Evolutionary conservation across 2,113 vertebrate genomes (phyloP).

Genomic region (Mungos mungo): DNA sequence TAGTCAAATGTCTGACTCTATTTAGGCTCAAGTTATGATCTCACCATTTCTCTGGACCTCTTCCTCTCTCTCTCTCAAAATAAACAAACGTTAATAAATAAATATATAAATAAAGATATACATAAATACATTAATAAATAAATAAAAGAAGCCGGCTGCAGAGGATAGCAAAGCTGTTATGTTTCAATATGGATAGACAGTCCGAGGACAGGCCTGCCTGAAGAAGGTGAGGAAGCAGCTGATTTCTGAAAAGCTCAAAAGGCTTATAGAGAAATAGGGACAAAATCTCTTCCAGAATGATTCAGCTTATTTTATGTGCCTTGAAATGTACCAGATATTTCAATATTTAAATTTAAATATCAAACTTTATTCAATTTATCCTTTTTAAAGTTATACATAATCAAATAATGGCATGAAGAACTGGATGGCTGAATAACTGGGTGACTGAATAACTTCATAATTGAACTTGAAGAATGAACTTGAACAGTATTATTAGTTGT

Average conservation of each 20-base stretch:
- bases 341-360: not conserved
- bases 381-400: not conserved
- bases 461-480: slow-evolving; percentile 13
- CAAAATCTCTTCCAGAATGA: not conserved
- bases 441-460: not conserved
- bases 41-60: too few relatives aligned
- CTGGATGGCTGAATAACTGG: not conserved
- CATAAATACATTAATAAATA: too few relatives aligned
- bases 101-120: too few relatives aligned
- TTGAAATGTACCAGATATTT: not conserved
- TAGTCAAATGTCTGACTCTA: too few relatives aligned
- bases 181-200: not conserved
- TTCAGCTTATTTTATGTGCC: not conserved
- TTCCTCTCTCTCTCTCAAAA: too few relatives aligned
- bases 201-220: not conserved
- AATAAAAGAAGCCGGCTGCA: not conserved
- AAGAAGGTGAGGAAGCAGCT: rapidly evolving
- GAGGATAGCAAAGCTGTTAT: not conserved
- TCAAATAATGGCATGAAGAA: not conserved
- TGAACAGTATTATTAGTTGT: not conserved
- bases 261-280: not conserved
- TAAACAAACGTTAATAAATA: too few relatives aligned
- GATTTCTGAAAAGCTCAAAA: not conserved
- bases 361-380: not conserved
- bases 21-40: too few relatives aligned